Base-by-base conservation (phyloP, 2,888 invertebrate species). In the Deilephila elpenor region DNA sequence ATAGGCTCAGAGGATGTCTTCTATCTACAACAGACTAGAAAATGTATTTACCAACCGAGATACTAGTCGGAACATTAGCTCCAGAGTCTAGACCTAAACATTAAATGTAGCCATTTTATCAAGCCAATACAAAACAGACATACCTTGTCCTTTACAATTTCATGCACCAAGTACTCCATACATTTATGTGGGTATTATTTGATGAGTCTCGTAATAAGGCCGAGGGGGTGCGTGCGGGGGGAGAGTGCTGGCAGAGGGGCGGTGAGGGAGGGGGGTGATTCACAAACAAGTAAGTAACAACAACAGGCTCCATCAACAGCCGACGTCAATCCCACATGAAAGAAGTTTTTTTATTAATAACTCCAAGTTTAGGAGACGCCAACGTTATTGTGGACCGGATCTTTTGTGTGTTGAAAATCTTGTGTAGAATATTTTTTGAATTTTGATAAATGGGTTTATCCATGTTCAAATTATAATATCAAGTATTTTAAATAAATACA, bases 271-370 rank as follows among this genome's bases (percentile, higher is more conserved):
- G n/a, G 44, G 19, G 64, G 5, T 11, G 17, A 72, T 67, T 72
- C 64, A 72, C 64, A 82, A 79, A 84, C 82, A 80, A 84, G 82
- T 81, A 79, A 44, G 44, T 56, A 56, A 83, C 76, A 72, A 73
- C 60, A 73, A 73, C 83, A 80, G 80, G 79, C 82, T 75, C 77
- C 79, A 78, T 82, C 84, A 84, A 71, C 70, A 56, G 76, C 82
- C 81, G 79, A 83, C 84, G 87, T 87, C 85, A 86, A 82, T 86
- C 81, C 80, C 80, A 86, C 80, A 84, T 87, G 85, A 86, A 85
- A 86, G 81, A 79, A 20, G 77, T 78, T 73, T 82, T 84, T 84
- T 83, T 82, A 79, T 83, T 83, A 80, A 78, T 73, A 73, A 71
- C 53, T 14, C 29, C 51, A 70, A 60, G 32, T 32, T n/a, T n/a